Evolutionary conservation across 64 coral and sea anemone genomes (phyloP), one percentile per base, ranked within the genome.

Genomic region (Montipora foliosa): DNA sequence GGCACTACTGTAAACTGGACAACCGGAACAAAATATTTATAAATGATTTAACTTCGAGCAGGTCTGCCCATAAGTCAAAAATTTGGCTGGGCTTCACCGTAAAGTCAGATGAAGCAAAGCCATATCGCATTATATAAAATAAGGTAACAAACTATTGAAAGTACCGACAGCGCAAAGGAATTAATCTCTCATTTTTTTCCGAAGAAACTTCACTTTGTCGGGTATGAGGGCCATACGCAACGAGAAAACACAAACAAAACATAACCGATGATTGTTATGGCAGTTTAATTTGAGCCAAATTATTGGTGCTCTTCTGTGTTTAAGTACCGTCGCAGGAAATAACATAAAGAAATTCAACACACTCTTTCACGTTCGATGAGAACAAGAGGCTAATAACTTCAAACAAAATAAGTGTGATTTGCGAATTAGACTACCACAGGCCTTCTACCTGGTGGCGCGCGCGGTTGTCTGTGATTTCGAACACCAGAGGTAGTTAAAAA

Each of bases 21-120:
- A 13, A 62, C 57, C 58, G 55, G 57, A 82, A 46, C 80, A 82
- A 82, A 81, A 82, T 62, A 62, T 13, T 62, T 17, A 29, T 82
- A 62, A 82, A 82, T 82, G 25, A 82, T 82, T 82, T 22, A 82
- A 2, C 13, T 5, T 17, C 45, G 60, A 7, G 80, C 58, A 82
- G 80, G 80, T 82, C 57, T 11, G 16, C 4, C 4, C 14, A 8
- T 8, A 4, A 37, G 37, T 57, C 11, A 57, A 57, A 6, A 15
- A 10, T 45, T 79, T 8, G 44, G 14, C 11, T 7, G 47, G 13
- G 45, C 45, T 78, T 17, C 11, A 16, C 22, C 13, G 24, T 29
- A n/a, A 71, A 22, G 3, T 7, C 10, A 22, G 19, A 17, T 71
- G 0, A 4, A 21, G 20, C 5, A 24, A 15, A 24, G 3, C 52